A percentile compares a stretch with the other conserved stretches of the same genome.
These are phyloP conservation scores for Cosmia trapezina DNA, from an alignment of 2,888 invertebrate genomes.

Conservation along the genomic window DNA sequence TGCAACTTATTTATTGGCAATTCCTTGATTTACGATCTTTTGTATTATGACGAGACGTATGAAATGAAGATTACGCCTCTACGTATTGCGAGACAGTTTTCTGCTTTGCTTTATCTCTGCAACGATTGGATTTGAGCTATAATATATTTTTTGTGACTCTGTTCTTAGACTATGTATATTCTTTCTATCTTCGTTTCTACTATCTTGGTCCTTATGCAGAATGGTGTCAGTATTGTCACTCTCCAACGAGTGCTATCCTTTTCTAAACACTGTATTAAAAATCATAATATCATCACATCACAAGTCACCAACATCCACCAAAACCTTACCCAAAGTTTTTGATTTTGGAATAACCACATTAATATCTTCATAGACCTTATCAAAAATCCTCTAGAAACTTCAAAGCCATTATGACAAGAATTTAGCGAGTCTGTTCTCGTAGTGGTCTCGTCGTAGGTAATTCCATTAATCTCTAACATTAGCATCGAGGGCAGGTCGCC, in stretches of 20 bases:
- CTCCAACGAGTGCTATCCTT: not conserved
- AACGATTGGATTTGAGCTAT: slow-evolving; percentile 20
- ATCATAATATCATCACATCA: not conserved
- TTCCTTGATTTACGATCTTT: slow-evolving; percentile 74
- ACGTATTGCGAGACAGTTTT: slow-evolving; percentile 44
- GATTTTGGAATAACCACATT: slow-evolving; percentile 42
- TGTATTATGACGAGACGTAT: slow-evolving; percentile 69
- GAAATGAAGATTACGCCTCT: slow-evolving; percentile 57
- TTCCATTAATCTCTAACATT: slow-evolving; percentile 86
- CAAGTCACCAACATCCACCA: slow-evolving; percentile 1
- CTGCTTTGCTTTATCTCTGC: slow-evolving; percentile 16
- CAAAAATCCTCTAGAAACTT: slow-evolving; percentile 60
- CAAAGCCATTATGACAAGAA: slow-evolving; percentile 75
- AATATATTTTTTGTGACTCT: slow-evolving; percentile 1
- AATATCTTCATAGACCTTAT: slow-evolving; percentile 49
- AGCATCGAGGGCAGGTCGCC: slow-evolving; percentile 83
- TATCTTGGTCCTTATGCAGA: not conserved
- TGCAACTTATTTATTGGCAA: slow-evolving; percentile 77
- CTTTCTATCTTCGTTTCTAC: not conserved
- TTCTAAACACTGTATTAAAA: not conserved
- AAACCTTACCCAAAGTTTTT: slow-evolving; percentile 23
- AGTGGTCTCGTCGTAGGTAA: slow-evolving; percentile 76
- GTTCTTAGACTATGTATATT: not conserved
- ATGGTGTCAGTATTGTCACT: not conserved
- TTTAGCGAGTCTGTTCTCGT: slow-evolving; percentile 73